Evolutionary conservation across 2,888 invertebrate genomes (phyloP), one percentile per base, ranked within the genome.

Genomic region (Tetragnatha montana): DNA sequence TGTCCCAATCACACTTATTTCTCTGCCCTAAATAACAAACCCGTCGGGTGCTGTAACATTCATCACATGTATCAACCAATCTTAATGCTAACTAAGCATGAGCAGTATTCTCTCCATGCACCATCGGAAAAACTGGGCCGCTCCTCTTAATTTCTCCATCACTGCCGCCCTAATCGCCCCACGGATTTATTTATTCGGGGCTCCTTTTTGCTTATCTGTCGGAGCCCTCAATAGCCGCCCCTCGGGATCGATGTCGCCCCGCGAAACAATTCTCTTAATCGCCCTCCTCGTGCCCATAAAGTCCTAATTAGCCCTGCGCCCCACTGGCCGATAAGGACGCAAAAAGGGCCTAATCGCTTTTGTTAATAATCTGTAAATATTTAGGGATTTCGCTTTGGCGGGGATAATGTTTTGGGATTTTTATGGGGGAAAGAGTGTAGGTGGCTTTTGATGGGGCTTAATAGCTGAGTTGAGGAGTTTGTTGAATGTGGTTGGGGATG

Each of bases 291-390:
- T 60, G 19, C 75, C 51, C 21, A 78, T 78, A 78, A 78, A 78
- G 51, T 78, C 51, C 78, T 78, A 78, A 78, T 78, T 60, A 78
- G 60, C 17, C 10, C 50, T 14, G 22, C 78, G 17, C 78, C 75
- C 47, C 17, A 51, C 60, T 14, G 78, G 78, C 22, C 60, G 78
- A 78, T 78, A 78, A 78, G 78, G 35, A 10, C 17, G 12, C 17
- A 60, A 60, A 12, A 60, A 60, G 60, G 60, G 60, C 14, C 60
- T 60, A 60, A 60, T 60, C 60, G 60, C 60, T 60, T 60, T 60
- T 60, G 60, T 60, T 60, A 60, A 60, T 60, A 60, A 60, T 60
- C 60, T 17, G 60, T 60, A 60, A 60, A 60, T 60, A 60, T 60
- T 60, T 60, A 17, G 60, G 60, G 60, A 60, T 60, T 60, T 60